Evolutionary conservation across 2,797 vertebrate genomes (phyloP).

Genomic region (Tolypeutes matacus): DNA sequence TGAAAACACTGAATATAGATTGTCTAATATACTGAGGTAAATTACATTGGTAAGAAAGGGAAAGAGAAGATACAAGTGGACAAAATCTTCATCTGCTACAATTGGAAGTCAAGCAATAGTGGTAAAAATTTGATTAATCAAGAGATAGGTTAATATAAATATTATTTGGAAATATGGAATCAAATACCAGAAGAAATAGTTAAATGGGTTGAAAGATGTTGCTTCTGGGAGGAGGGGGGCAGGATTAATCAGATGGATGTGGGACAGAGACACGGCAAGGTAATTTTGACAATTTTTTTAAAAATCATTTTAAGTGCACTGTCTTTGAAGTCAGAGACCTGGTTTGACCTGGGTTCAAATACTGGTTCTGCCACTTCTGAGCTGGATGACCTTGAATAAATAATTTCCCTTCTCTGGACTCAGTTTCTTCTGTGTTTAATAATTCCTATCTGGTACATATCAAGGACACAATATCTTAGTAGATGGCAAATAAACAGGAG

Average conservation of each 20-base stretch:
- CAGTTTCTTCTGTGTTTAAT: neutral
- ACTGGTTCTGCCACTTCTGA: neutral
- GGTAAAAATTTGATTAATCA: neutral
- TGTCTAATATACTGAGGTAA: neutral
- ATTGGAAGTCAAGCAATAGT: neutral
- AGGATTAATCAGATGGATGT: no score
- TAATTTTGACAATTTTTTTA: neutral
- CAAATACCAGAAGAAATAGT: no score
- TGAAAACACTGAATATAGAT: neutral
- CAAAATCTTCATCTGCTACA: neutral
- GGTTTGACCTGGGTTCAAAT: neutral
- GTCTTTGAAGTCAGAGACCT: neutral
- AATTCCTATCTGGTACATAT: no score
- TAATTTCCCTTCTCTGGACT: neutral
- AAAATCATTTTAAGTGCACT: neutral
- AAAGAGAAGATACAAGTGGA: neutral
- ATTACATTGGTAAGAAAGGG: neutral
- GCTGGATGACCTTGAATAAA: neutral
- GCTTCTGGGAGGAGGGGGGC: neutral
- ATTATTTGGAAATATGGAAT: neutral
- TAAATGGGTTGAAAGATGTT: neutral
- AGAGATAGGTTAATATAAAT: neutral
- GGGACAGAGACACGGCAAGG: neutral
- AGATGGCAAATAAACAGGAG: neutral
- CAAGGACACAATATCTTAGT: rapidly evolving